Evolutionary conservation across 2,113 vertebrate species (phyloP).

Genomic region (Nicator chloris): DNA sequence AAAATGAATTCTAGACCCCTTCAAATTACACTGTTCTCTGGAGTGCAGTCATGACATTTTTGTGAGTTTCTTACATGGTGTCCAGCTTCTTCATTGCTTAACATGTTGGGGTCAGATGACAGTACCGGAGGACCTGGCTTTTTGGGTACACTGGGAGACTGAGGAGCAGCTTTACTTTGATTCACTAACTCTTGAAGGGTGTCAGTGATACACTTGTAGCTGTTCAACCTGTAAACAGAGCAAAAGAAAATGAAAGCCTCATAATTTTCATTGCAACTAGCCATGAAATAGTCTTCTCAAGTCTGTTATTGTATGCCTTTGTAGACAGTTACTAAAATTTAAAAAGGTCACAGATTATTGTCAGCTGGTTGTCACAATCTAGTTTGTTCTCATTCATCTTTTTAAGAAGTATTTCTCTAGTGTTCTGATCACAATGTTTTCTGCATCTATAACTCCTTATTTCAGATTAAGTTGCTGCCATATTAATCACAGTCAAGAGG

Average conservation of each 20-base stretch:
- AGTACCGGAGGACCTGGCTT: constrained; percentile 93
- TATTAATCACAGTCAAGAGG: not conserved
- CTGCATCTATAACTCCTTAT: not conserved
- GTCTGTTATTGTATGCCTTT: not conserved
- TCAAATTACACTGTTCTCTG: not conserved
- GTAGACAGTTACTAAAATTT: not conserved
- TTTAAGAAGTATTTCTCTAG: not conserved
- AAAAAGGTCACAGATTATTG: not conserved
- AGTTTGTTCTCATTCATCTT: not conserved
- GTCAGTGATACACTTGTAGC: constrained; percentile 97
- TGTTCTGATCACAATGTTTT: not conserved
- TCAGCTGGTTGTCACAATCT: not conserved
- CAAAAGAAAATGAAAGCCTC: not conserved
- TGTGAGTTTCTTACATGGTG: constrained; percentile 82
- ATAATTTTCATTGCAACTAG: not conserved
- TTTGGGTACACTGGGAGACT: constrained; percentile 97
- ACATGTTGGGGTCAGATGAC: constrained; percentile 97
- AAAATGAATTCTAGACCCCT: not conserved
- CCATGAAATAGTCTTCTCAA: not conserved
- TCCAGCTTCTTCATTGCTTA: constrained; percentile 96
- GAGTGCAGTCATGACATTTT: not conserved
- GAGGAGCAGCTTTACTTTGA: constrained; percentile 96
- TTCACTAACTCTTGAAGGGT: constrained; percentile 97
- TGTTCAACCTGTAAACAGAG: constrained; percentile 77
- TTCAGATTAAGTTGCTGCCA: not conserved